These are phyloP conservation scores for Acrossocheilus fasciatus DNA, from an alignment of 2,797 vertebrate genomes.

Conservation along the genomic window DNA sequence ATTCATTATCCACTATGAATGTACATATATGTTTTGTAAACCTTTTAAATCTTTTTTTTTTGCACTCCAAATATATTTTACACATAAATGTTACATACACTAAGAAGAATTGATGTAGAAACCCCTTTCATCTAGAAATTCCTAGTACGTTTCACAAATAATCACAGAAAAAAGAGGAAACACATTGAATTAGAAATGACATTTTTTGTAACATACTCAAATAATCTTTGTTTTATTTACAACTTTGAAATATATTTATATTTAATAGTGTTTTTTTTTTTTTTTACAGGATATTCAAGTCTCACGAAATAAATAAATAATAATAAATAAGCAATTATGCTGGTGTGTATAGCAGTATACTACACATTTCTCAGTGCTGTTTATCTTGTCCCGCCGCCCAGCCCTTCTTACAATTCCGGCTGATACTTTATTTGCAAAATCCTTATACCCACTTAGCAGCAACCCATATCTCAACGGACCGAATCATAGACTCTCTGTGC, in stretches of 20 bases:
- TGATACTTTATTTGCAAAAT: conserved; percentile 19
- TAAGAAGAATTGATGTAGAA: too few species aligned
- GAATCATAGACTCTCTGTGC: not conserved
- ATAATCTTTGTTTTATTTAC: too few species aligned
- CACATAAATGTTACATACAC: too few species aligned
- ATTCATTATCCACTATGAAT: not conserved
- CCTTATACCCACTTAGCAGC: conserved; percentile 25
- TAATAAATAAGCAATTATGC: not conserved
- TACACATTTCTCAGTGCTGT: not conserved
- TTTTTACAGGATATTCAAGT: not conserved
- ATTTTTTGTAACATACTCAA: too few species aligned
- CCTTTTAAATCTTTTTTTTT: too few species aligned
- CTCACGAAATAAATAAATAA: not conserved
- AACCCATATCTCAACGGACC: not conserved
- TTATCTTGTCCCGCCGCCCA: not conserved
- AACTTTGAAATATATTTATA: too few species aligned
- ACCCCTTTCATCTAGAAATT: too few species aligned
- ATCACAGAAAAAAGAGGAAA: too few species aligned
- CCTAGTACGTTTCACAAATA: too few species aligned
- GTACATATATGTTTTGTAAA: not conserved
- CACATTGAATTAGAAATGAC: too few species aligned
- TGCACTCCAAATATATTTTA: too few species aligned
- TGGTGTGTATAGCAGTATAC: not conserved
- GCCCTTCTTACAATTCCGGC: not conserved
- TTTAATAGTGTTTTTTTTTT: not conserved